Percentiles rank a stretch among this genome's conserved stretches.
These are phyloP conservation scores for Cerastis leucographa DNA, from an alignment of 2,888 invertebrate genomes.

Conservation along the genomic window DNA sequence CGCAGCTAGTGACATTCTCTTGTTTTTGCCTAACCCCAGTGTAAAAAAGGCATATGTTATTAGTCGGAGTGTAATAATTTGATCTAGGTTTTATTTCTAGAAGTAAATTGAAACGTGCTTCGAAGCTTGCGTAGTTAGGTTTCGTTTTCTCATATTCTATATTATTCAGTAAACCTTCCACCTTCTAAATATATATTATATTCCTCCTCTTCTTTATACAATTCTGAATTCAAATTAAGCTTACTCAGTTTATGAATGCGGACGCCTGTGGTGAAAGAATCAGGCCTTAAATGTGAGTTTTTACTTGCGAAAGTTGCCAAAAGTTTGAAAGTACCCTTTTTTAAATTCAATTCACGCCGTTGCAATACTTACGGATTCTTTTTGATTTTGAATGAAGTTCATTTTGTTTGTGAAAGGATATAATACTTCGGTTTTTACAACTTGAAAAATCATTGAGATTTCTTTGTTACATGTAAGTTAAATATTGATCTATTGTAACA, in stretches of 20 bases:
- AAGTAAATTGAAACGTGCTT: background rate
- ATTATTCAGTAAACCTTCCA: constrained; percentile 21
- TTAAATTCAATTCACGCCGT: constrained; percentile 23
- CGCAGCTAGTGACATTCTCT: background rate
- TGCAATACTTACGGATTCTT: constrained; percentile 5
- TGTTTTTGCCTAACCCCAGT: background rate
- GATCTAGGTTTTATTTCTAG: background rate
- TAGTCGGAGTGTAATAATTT: background rate
- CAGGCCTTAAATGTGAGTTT: constrained; percentile 39
- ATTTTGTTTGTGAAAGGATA: background rate
- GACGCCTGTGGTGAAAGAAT: constrained; percentile 39
- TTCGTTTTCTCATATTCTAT: constrained; percentile 10
- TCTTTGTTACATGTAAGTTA: background rate
- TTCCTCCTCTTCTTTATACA: constrained; percentile 3
- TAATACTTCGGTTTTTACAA: background rate
- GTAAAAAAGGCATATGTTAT: background rate
- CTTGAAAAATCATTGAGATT: background rate
- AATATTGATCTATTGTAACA: background rate
- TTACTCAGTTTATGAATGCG: constrained; percentile 27
- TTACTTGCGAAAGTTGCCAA: constrained; percentile 46
- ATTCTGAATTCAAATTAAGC: constrained; percentile 43
- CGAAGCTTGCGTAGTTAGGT: background rate
- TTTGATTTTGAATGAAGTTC: constrained; percentile 2
- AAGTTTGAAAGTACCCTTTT: constrained; percentile 14
- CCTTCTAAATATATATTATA: constrained; percentile 19